phyloP scores from a whole-genome alignment of 2,113 vertebrate species.

The Boleophthalmus pectinirostris region DNA sequence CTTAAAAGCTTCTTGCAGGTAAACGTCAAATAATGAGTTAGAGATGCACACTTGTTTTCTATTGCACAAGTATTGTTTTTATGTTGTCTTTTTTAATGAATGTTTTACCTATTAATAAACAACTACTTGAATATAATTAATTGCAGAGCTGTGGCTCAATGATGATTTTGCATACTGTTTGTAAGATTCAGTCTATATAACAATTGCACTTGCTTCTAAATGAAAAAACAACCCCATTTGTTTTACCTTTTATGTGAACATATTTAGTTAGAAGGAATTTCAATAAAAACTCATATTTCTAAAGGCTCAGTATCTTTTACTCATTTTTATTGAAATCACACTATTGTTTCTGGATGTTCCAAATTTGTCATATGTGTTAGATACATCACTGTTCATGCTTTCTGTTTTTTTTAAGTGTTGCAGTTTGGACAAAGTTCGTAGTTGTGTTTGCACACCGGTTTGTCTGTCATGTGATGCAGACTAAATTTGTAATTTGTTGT shows the following conservation, averaged over 20 bases:
- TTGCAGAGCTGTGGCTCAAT: conserved; percentile 39
- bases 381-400: conserved; percentile 9
- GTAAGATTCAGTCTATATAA: conserved; percentile 43
- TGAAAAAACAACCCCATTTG: neutral
- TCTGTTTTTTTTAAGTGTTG: conserved; percentile 23
- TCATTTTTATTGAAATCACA: no score
- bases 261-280: neutral
- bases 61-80: conserved; percentile 55
- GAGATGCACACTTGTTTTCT: conserved; percentile 58
- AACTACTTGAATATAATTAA: conserved; percentile 60
- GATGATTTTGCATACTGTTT: conserved; percentile 30
- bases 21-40: conserved; percentile 13
- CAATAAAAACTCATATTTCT: no score
- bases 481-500: neutral
- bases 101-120: conserved; percentile 61
- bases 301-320: no score
- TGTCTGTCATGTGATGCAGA: conserved; percentile 42
- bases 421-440: conserved; percentile 69
- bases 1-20: conserved; percentile 2
- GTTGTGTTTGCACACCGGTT: conserved; percentile 57
- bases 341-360: conserved; percentile 33
- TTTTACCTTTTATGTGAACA: neutral
- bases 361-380: conserved; percentile 27
- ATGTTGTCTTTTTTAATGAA: conserved; percentile 55
- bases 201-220: conserved; percentile 12